Conservation (phyloP, 2,888 invertebrate genomes). For the Muscina levida region DNA sequence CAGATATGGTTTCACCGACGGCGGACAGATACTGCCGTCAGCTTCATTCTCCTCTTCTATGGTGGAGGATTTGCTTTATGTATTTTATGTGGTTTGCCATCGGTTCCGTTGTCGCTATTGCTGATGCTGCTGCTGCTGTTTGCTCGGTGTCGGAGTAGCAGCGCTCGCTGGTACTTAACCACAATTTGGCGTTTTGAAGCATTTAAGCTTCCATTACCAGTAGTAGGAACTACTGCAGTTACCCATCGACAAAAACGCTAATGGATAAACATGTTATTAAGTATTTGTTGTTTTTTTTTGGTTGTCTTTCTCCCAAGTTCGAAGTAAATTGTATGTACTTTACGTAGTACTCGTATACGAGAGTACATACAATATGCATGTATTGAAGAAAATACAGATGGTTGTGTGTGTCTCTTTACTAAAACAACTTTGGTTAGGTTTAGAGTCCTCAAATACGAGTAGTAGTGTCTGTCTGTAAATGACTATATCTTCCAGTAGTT, state of each 20-base stretch:
- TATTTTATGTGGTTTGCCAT: conserved; percentile 1
- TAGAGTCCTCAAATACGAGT: conserved; percentile 32
- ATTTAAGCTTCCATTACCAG: conserved; percentile 62
- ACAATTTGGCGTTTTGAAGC: conserved; percentile 60
- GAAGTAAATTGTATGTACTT: conserved; percentile 14
- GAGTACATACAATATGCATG: too few species aligned
- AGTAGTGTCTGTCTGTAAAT: neutral
- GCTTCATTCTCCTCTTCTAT: neutral
- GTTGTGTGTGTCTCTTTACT: neutral
- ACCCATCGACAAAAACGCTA: conserved; percentile 71
- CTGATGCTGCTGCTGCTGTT: neutral
- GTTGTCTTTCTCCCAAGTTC: too few species aligned
- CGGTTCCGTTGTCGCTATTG: neutral
- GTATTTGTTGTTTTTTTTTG: conserved; percentile 51
- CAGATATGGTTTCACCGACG: too few species aligned
- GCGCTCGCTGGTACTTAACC: conserved; percentile 49
- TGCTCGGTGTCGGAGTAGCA: conserved; percentile 21
- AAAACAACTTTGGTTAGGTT: conserved; percentile 51
- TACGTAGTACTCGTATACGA: too few species aligned
- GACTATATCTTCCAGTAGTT: neutral
- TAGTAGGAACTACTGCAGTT: conserved; percentile 62
- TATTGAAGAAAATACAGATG: too few species aligned
- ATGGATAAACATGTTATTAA: conserved; percentile 74
- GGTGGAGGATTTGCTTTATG: conserved; percentile 37
- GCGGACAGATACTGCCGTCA: too few species aligned